Base-by-base conservation (phyloP, 2,113 vertebrate species). In the Oostethus manadensis region DNA sequence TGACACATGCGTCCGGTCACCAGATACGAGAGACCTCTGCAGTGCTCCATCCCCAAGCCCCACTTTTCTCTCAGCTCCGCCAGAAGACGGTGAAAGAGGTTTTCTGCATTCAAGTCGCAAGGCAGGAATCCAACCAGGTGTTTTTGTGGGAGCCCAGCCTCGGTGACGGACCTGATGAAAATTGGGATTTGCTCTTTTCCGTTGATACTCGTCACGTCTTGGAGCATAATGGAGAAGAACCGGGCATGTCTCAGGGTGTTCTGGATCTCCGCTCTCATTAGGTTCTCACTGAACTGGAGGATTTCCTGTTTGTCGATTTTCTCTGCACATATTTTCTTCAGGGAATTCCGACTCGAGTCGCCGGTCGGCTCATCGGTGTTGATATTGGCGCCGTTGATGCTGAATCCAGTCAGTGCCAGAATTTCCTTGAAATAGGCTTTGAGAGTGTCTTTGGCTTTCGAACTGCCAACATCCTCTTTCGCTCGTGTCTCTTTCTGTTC, bases 41-140 rank as follows among this genome's bases (percentile, higher is more conserved):
- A 99, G 74, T 95, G 94, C 61, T 98, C 94, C 94, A 99, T 94
- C 69, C 96, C 91, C 20, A 99, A 79, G 0, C 93, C 93, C 96
- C 96, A 98, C 53, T 94, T 97, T 61, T 93, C 94, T n/a, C 94
- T 91, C 47, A 98, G 86, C 15, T 92, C 93, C 0, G 91, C 77
- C 0, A 94, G 84, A 38, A 99, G 94, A 74, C 92, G 91, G 54
- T 92, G 90, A 48, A 93, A 94, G 77, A 98, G 81, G 65, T 64
- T 84, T 53, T 91, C 94, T 0, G 91, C 86, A 58, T 97, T 93
- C 0, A 89, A 70, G 57, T 98, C 93, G 0, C 93, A 95, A 0
- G 93, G 93, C 20, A 98, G 82, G 73, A 99, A 99, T 0, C 93
- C 94, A 13, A 98, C 45, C 40, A 98, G 93, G 67, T 98, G 93